Evolutionary conservation across 2,113 vertebrate genomes (phyloP).

Genomic region (Peromyscus leucopus): DNA sequence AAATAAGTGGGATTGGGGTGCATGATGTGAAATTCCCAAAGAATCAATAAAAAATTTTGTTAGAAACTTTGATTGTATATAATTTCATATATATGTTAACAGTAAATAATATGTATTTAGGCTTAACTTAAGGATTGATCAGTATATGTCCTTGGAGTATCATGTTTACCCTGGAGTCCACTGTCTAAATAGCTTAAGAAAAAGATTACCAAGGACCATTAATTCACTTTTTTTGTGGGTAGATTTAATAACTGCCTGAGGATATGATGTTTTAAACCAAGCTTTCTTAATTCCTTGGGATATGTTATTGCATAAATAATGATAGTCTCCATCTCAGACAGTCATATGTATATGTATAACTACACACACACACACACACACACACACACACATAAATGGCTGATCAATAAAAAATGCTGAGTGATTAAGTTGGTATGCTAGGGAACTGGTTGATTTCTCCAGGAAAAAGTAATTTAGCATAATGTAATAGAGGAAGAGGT

Average conservation of each 20-base stretch:
- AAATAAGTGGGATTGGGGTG: no score
- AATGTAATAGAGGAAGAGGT: neutral
- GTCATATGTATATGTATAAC: neutral
- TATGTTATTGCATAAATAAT: neutral
- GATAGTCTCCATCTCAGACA: neutral
- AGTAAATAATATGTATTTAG: constrained; percentile 17
- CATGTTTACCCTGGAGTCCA: constrained; percentile 1
- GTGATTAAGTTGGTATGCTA: neutral
- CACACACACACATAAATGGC: neutral
- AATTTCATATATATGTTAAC: constrained; percentile 11
- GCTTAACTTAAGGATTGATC: neutral
- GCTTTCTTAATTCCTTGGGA: neutral
- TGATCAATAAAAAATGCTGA: neutral
- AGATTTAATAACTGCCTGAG: neutral
- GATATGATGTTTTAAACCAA: neutral
- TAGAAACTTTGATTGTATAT: neutral
- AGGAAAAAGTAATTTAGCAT: constrained; percentile 27
- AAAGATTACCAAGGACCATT: neutral
- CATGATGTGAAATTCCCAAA: no score
- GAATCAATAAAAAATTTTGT: neutral
- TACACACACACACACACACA: neutral
- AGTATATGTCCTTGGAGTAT: neutral
- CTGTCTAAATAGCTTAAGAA: neutral
- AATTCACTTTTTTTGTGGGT: neutral
- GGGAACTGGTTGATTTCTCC: neutral